Base-by-base conservation (phyloP, 2,113 vertebrate genomes). In the Guaruba guarouba region DNA sequence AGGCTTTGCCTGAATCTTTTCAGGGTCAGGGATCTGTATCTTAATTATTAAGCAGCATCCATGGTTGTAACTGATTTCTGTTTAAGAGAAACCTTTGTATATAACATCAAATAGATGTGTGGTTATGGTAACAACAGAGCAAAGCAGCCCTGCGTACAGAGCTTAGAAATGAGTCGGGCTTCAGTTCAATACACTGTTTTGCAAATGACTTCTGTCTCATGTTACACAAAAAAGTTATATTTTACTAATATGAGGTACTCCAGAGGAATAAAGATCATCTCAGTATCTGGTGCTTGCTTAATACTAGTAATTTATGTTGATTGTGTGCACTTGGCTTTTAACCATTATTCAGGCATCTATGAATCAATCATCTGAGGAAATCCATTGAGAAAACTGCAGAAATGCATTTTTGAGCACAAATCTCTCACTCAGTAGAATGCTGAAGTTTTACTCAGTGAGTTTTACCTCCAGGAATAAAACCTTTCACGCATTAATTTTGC, bases 371-470 rank as follows among this genome's bases (percentile, higher is more conserved):
- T 73, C 69, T 88, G 66, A 82, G 75, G 51, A 92, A 88, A 78
- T 24, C 73, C 33, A 63, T 91, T 90, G 96, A 91, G 95, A 92
- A 96, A 97, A 52, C 49, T 23, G 22, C 82, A 95, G 82, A 83
- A 90, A 91, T 46, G 63, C 63, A 85, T 82, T 95, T 92, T 71
- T 79, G 59, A 77, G 17, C 66, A 79, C 25, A 39, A 77, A 81
- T 15, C 35, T 80, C 80, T 66, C 77, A 35, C 2, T 2, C 49
- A 25, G 35, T 25, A 54, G 66, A 89, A 68, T 4, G 51, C 57
- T 14, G 48, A 35, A 63, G 33, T 82, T 87, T 94, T 80, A 51
- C 25, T 22, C 35, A 80, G 55, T 35, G 59, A 67, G 35, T 90
- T 92, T 92, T 63, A 43, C 49, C 81, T 85, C 37, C 63, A 79